These are phyloP conservation scores for Allolobophora icterica DNA, from an alignment of 2,888 invertebrate genomes.

Conservation along the genomic window DNA sequence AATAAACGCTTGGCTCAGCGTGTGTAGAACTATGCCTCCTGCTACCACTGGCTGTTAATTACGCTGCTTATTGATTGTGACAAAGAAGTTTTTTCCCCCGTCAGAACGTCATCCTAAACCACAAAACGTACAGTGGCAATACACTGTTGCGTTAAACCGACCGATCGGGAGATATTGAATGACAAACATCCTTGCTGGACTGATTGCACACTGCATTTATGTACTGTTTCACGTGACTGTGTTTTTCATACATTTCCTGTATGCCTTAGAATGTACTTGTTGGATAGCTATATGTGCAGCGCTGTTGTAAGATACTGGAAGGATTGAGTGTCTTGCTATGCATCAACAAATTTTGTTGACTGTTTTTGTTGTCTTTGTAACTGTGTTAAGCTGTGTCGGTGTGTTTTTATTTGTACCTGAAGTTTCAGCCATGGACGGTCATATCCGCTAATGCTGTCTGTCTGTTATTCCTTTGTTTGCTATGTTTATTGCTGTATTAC, in stretches of 20 bases:
- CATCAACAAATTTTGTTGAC: background rate
- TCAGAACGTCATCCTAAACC: background rate
- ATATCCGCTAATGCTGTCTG: background rate
- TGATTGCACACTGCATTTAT: background rate
- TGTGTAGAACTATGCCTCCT: background rate
- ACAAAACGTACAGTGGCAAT: background rate
- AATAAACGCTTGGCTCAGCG: background rate
- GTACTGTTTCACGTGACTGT: too few species aligned
- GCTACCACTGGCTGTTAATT: background rate
- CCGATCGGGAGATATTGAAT: background rate
- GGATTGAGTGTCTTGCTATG: too few species aligned
- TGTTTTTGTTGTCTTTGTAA: background rate
- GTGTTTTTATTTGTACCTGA: background rate
- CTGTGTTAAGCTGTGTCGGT: background rate
- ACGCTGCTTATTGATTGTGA: background rate
- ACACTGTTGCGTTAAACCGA: background rate
- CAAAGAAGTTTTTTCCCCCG: background rate
- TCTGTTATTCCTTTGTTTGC: background rate
- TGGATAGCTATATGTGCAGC: too few species aligned
- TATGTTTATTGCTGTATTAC: background rate
- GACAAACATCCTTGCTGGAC: background rate
- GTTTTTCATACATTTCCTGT: too few species aligned
- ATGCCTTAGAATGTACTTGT: too few species aligned
- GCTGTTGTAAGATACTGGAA: too few species aligned
- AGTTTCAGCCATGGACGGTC: background rate